A percentile compares a stretch with the other conserved stretches of the same genome.
Conservation (phyloP, 2,113 vertebrate genomes). For the Desmodus rotundus region DNA sequence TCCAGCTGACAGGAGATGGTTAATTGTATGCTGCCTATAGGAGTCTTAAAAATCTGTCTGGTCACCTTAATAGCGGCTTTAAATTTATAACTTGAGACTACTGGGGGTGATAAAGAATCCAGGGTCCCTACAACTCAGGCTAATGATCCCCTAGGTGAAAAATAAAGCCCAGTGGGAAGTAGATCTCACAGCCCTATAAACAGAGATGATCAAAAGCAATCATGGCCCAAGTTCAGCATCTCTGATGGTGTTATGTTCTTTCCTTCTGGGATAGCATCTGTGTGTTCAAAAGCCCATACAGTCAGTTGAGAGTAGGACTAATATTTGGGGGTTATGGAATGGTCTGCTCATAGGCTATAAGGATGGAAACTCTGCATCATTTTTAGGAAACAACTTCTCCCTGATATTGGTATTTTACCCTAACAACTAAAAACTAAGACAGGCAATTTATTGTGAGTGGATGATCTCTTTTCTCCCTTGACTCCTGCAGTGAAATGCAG, state of each 20-base stretch:
- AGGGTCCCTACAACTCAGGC: slow-evolving; percentile 47
- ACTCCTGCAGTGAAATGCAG: neutral
- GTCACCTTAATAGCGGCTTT: slow-evolving; percentile 75
- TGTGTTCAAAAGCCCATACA: neutral
- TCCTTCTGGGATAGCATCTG: neutral
- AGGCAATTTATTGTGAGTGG: neutral
- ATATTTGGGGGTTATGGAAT: neutral
- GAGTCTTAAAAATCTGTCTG: slow-evolving; percentile 83
- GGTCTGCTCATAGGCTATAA: neutral
- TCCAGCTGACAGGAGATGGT: slow-evolving; percentile 82
- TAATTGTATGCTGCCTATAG: slow-evolving; percentile 80
- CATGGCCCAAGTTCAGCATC: neutral
- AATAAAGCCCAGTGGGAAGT: slow-evolving; percentile 39
- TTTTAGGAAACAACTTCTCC: neutral
- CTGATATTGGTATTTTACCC: neutral
- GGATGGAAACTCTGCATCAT: neutral
- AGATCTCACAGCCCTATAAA: neutral
- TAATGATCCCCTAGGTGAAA: slow-evolving; percentile 54
- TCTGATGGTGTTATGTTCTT: too few relatives aligned
- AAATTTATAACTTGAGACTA: slow-evolving; percentile 80
- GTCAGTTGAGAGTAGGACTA: neutral
- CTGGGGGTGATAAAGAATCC: slow-evolving; percentile 65
- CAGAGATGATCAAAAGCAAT: neutral
- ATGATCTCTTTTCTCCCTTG: neutral
- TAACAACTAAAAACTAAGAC: neutral